Evolutionary conservation across 2,797 vertebrate genomes (phyloP).

Genomic region (Malurus leucopterus): DNA sequence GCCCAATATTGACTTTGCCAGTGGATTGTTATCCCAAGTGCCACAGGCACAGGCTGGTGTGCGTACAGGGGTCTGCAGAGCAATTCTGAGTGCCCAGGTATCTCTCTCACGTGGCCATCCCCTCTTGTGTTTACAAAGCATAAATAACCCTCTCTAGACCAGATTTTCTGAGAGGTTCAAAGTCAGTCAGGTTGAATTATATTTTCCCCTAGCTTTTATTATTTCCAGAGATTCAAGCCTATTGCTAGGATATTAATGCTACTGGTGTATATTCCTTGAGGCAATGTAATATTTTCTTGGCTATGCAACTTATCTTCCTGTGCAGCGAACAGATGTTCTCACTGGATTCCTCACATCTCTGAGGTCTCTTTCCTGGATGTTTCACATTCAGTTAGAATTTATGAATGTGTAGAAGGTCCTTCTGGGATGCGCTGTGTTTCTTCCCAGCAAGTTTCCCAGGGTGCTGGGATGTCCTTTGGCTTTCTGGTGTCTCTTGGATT

Average conservation of each 20-base stretch:
- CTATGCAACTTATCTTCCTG: conserved; percentile 13
- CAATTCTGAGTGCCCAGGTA: neutral
- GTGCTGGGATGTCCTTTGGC: neutral
- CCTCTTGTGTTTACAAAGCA: neutral
- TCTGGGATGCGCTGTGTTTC: conserved; percentile 38
- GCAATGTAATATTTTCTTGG: conserved; percentile 46
- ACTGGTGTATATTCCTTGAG: conserved; percentile 39
- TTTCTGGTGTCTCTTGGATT: neutral
- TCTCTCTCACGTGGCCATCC: neutral
- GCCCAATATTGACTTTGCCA: neutral
- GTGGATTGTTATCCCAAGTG: neutral
- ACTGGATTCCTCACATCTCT: conserved; percentile 51
- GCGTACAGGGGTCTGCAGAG: neutral
- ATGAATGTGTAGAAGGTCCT: conserved; percentile 47
- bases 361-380: conserved; percentile 48
- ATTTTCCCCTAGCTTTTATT: neutral
- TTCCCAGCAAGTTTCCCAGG: conserved; percentile 42
- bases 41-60: neutral
- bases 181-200: neutral
- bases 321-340: conserved; percentile 32
- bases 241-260: neutral
- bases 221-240: neutral
- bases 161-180: neutral
- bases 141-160: neutral
- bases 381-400: conserved; percentile 53